Evolutionary conservation across 2,113 vertebrate species (phyloP).

Genomic region (Microtus richardsoni): DNA sequence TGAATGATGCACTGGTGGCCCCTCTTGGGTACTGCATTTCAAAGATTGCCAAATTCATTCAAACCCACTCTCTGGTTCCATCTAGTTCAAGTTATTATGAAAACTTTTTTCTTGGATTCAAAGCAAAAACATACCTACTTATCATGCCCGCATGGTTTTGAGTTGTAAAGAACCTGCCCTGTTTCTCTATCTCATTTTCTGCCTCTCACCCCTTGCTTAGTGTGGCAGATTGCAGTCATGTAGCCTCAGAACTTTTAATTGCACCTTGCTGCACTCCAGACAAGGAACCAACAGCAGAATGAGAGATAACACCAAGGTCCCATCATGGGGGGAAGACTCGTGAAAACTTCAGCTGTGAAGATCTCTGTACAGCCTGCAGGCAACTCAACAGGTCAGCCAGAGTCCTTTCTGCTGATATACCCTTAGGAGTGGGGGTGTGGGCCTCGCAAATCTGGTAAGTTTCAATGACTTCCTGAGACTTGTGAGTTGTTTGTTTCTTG

Average conservation of each 20-base stretch:
- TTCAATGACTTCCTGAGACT: neutral
- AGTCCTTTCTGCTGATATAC: neutral
- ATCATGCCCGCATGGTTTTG: neutral
- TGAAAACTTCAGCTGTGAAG: neutral
- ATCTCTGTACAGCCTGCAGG: neutral
- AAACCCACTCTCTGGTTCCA: neutral
- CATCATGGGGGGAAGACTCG: neutral
- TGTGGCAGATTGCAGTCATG: neutral
- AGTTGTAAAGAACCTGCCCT: neutral
- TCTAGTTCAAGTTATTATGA: neutral
- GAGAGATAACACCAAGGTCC: too few relatives aligned
- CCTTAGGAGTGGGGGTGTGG: neutral
- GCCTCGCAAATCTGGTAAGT: neutral
- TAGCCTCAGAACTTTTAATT: neutral
- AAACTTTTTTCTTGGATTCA: neutral
- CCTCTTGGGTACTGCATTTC: neutral
- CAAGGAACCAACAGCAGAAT: neutral
- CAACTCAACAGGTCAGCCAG: neutral
- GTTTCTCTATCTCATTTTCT: neutral
- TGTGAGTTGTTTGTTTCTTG: neutral
- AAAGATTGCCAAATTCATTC: neutral
- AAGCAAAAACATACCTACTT: neutral
- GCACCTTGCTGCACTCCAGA: neutral
- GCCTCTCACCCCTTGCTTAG: neutral
- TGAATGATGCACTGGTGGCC: neutral